Evolutionary conservation across 2,113 vertebrate species (phyloP), one percentile per base, ranked within the genome.

Genomic region (Hippolais icterina): DNA sequence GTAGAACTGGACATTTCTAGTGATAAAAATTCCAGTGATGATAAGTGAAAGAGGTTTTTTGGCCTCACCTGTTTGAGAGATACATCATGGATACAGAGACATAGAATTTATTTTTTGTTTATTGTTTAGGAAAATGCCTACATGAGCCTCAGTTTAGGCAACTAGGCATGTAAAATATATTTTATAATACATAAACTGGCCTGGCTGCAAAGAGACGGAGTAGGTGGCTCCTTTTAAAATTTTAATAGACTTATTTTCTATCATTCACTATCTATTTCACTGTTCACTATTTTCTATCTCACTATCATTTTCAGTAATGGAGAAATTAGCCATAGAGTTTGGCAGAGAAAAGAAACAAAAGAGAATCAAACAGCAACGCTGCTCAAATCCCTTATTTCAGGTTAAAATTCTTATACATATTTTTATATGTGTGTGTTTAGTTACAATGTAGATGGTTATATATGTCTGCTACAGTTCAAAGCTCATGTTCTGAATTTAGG

Each of bases 101-200:
- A 28, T 0, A 23, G 13, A 59, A 31, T 18, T 4, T 39, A 11
- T 1, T 33, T 56, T 28, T 50, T 59, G 6, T 41, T 75, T 63
- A 29, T 49, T 64, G 28, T 19, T 72, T 59, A 37, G 33, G 56
- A 83, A 83, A 83, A 76, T 50, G 6, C 9, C 52, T 75, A 37
- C 13, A 9, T 27, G 23, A 74, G 5, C 24, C 21, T 79, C 5
- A 2, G 14, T 35, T 66, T 57, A 71, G 25, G 10, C 4, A 59
- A 59, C 7, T 28, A 50, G 20, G 2, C 8, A 68, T 0, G 0
- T 7, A 27, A 54, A 72, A 11, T 24, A 1, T 10, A 33, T 75
- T 86, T 46, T 42, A 15, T 46, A 71, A 39, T 15, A 31, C 5
- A 31, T 60, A 25, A 69, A n/a, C 12, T 39, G 42, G 1, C 7